Base-by-base conservation (phyloP, 2,888 invertebrate genomes). In the Dryomyza anilis region DNA sequence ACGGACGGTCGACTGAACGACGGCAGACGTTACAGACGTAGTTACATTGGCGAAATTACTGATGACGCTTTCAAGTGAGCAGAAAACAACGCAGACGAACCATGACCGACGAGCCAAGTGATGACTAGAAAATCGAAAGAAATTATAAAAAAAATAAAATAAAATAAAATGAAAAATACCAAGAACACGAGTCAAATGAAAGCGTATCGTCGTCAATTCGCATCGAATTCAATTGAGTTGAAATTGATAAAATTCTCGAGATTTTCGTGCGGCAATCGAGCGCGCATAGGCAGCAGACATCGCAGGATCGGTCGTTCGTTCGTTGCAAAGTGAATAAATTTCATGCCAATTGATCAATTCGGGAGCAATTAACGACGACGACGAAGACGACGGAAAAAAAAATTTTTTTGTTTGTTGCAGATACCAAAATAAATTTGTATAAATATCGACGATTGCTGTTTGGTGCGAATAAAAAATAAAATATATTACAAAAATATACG, bases 161-260 rank as follows among this genome's bases (percentile, higher is more conserved):
- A 21, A 27, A 30, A 14, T 30, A 4, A 12, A 48, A 59, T 45
- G 46, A 36, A 19, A 46, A 8, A n/a, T n/a, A n/a, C n/a, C 16
- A 60, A 56, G 39, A 25, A 43, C 30, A 23, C 25, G n/a, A 39
- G 36, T 30, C 33, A 39, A 55, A 46, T 53, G 16, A n/a, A 39
- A 60, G 43, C 59, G 59, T 48, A 59, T 50, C 62, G 67, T 56
- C 61, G 56, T 67, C 66, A 57, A 65, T 63, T 62, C 59, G 64
- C 65, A 63, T 65, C 65, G 63, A 66, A 69, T 69, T 68, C 62
- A 68, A 71, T 77, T 77, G 73, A 77, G 77, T 77, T 78, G 78
- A 77, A 76, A 76, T 79, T 78, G 74, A 71, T 78, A 74, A 77
- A 76, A 78, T 78, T 75, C 75, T 79, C 74, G 74, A 77, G 74